A percentile compares a stretch with the other conserved stretches of the same genome.
These are phyloP conservation scores for Hyles vespertilio DNA, from an alignment of 1,140 invertebrate species.

Conservation along the genomic window DNA sequence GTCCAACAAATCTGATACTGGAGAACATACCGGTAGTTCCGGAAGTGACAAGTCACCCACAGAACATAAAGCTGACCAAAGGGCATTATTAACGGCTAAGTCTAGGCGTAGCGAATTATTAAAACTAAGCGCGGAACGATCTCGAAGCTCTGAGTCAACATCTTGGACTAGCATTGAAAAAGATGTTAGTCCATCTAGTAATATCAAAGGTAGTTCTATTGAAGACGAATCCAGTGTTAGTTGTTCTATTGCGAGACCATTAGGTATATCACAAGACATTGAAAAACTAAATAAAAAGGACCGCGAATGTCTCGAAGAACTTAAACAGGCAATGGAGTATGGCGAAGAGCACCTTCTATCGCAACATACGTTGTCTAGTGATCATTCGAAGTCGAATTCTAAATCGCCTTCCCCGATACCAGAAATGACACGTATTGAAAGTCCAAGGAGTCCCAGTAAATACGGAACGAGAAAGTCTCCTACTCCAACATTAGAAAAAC, in stretches of 20 bases:
- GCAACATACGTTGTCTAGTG: constrained; percentile 62
- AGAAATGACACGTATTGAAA: constrained; percentile 61
- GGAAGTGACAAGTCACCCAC: constrained; percentile 67
- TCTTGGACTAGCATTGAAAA: constrained; percentile 79
- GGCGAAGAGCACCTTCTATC: constrained; percentile 67
- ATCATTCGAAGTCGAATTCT: constrained; percentile 68
- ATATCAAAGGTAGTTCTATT: constrained; percentile 78
- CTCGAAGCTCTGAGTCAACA: constrained; percentile 80
- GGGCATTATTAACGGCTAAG: constrained; percentile 65
- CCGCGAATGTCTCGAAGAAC: constrained; percentile 66
- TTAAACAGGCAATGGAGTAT: constrained; percentile 72
- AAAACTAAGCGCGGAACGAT: constrained; percentile 79
- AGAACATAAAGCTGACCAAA: constrained; percentile 55
- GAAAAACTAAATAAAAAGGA: constrained; percentile 77
- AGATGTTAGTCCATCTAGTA: constrained; percentile 76
- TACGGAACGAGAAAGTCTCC: constrained; percentile 72
- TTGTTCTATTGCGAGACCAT: constrained; percentile 84
- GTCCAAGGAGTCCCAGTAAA: constrained; percentile 64
- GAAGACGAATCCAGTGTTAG: constrained; percentile 88
- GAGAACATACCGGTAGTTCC: constrained; percentile 66
- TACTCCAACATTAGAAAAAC: constrained; percentile 78
- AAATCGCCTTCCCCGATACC: constrained; percentile 66
- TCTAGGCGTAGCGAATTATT: constrained; percentile 72
- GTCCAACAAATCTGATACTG: constrained; percentile 62
- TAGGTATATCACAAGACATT: constrained; percentile 85